Evolutionary conservation across 1,140 invertebrate genomes (phyloP).

Genomic region (Aricia agestis): DNA sequence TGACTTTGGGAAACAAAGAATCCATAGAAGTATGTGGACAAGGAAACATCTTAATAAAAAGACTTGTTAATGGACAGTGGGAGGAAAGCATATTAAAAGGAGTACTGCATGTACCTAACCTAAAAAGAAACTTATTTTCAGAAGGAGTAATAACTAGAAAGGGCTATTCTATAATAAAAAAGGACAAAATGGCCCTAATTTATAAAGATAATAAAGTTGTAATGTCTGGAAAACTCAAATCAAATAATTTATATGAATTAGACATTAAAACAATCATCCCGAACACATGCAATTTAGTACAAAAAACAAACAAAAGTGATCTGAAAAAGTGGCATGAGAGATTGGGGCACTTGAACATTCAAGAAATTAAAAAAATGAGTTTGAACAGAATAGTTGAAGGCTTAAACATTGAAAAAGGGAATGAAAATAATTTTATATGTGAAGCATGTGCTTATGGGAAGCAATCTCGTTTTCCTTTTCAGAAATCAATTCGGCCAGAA

Average conservation of each 20-base stretch:
- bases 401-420: too few relatives aligned
- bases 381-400: too few relatives aligned
- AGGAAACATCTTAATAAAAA: neutral
- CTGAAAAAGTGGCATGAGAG: slow-evolving; percentile 1
- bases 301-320: neutral
- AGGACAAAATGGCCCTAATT: neutral
- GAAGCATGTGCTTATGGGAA: too few relatives aligned
- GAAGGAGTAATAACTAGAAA: neutral
- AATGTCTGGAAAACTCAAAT: neutral
- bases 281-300: neutral
- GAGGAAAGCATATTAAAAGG: neutral
- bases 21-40: neutral
- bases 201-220: neutral
- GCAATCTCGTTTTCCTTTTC: too few relatives aligned
- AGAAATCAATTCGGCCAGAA: too few relatives aligned
- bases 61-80: neutral
- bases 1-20: slow-evolving; percentile 7
- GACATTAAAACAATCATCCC: neutral
- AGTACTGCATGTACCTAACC: neutral
- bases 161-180: neutral
- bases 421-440: too few relatives aligned
- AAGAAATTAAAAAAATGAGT: too few relatives aligned
- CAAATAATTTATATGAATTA: slow-evolving; percentile 9
- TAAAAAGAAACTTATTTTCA: neutral
- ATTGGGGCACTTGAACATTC: too few relatives aligned